Conservation (phyloP, 2,113 vertebrate genomes). For the Orientallactaga bullata region DNA sequence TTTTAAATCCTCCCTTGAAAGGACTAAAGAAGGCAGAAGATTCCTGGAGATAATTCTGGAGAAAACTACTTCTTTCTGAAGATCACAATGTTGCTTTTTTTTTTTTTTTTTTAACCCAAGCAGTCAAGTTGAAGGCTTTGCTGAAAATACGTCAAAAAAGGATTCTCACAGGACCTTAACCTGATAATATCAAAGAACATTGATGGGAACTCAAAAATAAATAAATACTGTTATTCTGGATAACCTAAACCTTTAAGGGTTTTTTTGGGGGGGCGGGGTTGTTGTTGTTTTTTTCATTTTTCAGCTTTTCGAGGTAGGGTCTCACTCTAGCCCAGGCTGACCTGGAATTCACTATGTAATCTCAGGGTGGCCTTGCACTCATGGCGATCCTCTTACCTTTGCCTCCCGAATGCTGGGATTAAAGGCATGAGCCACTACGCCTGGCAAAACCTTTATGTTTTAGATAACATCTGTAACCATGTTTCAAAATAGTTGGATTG, state of each 20-base stretch:
- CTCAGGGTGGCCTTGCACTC: no score
- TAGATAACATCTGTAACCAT: background rate
- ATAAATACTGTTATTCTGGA: background rate
- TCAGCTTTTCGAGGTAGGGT: no score
- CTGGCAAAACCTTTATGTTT: background rate
- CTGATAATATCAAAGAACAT: conserved; percentile 36
- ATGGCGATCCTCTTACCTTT: no score
- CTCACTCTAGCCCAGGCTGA: no score
- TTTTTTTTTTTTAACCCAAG: background rate
- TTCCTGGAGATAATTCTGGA: conserved; percentile 30
- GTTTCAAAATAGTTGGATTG: background rate
- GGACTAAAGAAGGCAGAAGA: conserved; percentile 64
- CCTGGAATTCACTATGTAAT: no score
- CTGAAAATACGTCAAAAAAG: background rate
- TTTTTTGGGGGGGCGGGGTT: no score
- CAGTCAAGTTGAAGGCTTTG: background rate
- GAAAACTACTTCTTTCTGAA: conserved; percentile 40
- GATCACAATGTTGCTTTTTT: conserved; percentile 14
- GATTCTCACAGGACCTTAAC: conserved; percentile 22
- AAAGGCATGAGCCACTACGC: no score
- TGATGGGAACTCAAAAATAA: background rate
- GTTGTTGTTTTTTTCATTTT: no score
- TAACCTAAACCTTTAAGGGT: no score
- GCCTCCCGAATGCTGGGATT: no score
- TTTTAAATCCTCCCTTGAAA: conserved; percentile 50